These are phyloP conservation scores for Drosophila parvula DNA, from an alignment of 1,140 invertebrate species.

Conservation along the genomic window DNA sequence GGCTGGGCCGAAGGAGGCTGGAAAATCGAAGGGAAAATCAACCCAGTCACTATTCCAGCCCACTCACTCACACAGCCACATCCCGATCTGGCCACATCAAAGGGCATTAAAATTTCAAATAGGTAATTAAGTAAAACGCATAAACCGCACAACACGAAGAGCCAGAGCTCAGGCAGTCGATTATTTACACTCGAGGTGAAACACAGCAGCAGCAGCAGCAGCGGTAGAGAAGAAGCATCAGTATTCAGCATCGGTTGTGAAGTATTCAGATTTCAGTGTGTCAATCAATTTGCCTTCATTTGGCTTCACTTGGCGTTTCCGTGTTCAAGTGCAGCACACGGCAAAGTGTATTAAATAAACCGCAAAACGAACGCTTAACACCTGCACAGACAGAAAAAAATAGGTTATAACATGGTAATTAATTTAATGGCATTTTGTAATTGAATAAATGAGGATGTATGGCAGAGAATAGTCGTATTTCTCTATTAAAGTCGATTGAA, in stretches of 20 bases:
- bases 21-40: conserved; percentile 24
- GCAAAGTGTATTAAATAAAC: conserved; percentile 78
- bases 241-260: not conserved
- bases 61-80: not conserved
- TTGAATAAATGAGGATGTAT: too few species aligned
- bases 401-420: not conserved
- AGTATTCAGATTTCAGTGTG: conserved; percentile 49
- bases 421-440: not conserved
- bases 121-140: conserved; percentile 83
- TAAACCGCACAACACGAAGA: conserved; percentile 66
- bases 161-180: conserved; percentile 43
- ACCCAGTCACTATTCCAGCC: conserved; percentile 8
- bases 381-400: conserved; percentile 12
- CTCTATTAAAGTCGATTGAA: too few species aligned
- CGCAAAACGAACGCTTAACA: conserved; percentile 75
- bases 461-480: too few species aligned
- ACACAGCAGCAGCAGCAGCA: not conserved
- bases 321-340: conserved; percentile 54
- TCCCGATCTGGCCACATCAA: conserved; percentile 64
- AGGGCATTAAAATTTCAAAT: conserved; percentile 77
- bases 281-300: conserved; percentile 60
- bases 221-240: not conserved
- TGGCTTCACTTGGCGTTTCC: conserved; percentile 37
- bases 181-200: conserved; percentile 68
- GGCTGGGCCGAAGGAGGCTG: conserved; percentile 9